Evolutionary conservation across 1,140 invertebrate genomes (phyloP).

Genomic region (Popillia japonica): DNA sequence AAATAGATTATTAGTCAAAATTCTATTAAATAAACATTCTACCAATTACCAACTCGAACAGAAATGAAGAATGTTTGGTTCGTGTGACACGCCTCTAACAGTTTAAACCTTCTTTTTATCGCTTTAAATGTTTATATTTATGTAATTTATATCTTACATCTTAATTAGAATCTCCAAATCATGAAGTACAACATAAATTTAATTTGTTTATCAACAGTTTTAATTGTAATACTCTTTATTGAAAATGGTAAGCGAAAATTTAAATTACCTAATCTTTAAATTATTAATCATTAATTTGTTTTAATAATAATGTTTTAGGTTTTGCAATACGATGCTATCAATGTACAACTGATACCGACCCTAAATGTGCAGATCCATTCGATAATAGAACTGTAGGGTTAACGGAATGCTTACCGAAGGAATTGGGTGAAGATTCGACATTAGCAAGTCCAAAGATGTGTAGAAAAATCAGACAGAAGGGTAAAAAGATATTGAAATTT

Average conservation of each 20-base stretch:
- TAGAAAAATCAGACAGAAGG: conserved; percentile 92
- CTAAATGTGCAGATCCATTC: conserved; percentile 92
- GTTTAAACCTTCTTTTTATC: neutral
- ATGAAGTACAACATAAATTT: conserved; percentile 29
- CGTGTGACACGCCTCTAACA: conserved; percentile 4
- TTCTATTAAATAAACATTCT: neutral
- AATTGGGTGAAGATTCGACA: conserved; percentile 72
- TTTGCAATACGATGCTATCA: conserved; percentile 89
- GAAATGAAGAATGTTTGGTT: neutral
- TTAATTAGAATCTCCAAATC: neutral
- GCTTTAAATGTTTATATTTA: conserved; percentile 17
- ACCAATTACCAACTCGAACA: neutral
- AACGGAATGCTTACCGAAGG: conserved; percentile 79
- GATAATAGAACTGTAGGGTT: conserved; percentile 89
- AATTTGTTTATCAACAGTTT: conserved; percentile 8
- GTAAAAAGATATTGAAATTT: conserved; percentile 61
- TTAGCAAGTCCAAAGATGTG: conserved; percentile 84
- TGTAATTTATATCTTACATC: neutral
- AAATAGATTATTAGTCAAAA: neutral
- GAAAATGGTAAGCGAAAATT: conserved; percentile 20
- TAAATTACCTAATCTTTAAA: too few relatives aligned
- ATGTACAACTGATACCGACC: conserved; percentile 87
- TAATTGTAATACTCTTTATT: neutral
- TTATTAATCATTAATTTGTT: neutral
- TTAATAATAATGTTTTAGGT: conserved; percentile 23